Percentiles rank a stretch among this genome's conserved stretches.
Evolutionary conservation across 23 tunicate genomes (phyloP).

Genomic region (Ciona savignyi): DNA sequence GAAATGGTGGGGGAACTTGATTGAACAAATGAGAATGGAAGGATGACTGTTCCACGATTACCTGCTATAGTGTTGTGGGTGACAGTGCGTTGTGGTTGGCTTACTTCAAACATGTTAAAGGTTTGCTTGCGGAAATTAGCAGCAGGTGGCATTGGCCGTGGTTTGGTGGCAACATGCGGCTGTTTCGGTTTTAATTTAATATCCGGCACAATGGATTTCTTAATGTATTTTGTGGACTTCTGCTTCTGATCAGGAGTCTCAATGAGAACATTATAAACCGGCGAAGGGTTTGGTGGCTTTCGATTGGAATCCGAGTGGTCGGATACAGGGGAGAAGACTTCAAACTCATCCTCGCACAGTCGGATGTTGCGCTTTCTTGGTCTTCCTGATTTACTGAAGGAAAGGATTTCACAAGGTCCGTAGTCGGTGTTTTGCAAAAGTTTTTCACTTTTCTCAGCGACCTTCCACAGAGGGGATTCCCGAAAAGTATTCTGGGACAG

Average conservation of each 20-base stretch:
- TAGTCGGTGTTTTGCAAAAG: slow-evolving; percentile 25
- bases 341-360: slow-evolving; percentile 46
- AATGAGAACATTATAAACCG: slow-evolving; percentile 31
- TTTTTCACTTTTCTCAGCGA: slow-evolving; percentile 30
- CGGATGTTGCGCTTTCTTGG: slow-evolving; percentile 58
- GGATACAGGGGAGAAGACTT: slow-evolving; percentile 59
- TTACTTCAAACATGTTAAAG: slow-evolving; percentile 4
- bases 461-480: slow-evolving; percentile 54
- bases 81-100: not conserved
- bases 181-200: not conserved
- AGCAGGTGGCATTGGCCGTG: not conserved
- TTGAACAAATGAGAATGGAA: slow-evolving; percentile 44
- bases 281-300: not conserved
- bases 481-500: slow-evolving; percentile 4
- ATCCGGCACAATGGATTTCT: not conserved
- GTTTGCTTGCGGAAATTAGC: not conserved
- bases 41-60: slow-evolving; percentile 16
- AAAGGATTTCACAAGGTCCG: slow-evolving; percentile 49
- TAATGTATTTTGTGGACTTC: not conserved
- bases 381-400: slow-evolving; percentile 61
- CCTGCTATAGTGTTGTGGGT: not conserved
- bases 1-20: slow-evolving; percentile 1
- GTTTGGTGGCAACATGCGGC: not conserved
- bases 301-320: slow-evolving; percentile 18
- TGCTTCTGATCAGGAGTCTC: slow-evolving; percentile 10